Evolutionary conservation across 2,797 vertebrate species (phyloP).

Genomic region (Lophotriccus pileatus): DNA sequence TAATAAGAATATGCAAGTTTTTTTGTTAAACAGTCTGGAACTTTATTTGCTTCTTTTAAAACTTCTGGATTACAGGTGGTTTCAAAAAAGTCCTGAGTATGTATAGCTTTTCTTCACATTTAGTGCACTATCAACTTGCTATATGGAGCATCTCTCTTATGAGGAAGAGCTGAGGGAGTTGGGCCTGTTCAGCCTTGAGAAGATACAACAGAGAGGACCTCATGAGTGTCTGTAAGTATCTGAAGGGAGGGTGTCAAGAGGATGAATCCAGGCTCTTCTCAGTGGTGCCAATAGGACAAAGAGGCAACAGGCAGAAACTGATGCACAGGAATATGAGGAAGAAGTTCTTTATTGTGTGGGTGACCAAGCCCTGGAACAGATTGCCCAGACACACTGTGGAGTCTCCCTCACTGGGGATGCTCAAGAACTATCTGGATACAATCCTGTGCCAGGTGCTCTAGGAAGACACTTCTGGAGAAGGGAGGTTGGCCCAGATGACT

Average conservation of each 20-base stretch:
- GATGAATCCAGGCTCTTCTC: neutral
- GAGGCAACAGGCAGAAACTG: neutral
- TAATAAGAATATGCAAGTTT: neutral
- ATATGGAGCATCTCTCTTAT: neutral
- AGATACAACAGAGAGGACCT: neutral
- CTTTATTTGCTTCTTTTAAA: neutral
- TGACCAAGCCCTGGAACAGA: rapidly evolving
- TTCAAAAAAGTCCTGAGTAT: neutral
- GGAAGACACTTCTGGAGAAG: neutral
- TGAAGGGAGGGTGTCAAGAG: neutral
- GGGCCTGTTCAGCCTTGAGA: neutral
- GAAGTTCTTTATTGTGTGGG: neutral
- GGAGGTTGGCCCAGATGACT: neutral
- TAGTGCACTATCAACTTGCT: neutral
- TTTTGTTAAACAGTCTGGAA: neutral
- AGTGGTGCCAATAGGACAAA: neutral
- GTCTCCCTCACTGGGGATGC: neutral
- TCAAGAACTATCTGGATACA: neutral
- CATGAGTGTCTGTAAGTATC: neutral
- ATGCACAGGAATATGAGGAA: neutral
- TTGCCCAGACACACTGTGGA: rapidly evolving
- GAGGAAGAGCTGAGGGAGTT: neutral
- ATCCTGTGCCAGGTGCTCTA: neutral
- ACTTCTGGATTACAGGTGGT: neutral
- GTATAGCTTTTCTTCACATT: neutral